Conservation (phyloP, 2,113 vertebrate genomes). For the Carettochelys insculpta region DNA sequence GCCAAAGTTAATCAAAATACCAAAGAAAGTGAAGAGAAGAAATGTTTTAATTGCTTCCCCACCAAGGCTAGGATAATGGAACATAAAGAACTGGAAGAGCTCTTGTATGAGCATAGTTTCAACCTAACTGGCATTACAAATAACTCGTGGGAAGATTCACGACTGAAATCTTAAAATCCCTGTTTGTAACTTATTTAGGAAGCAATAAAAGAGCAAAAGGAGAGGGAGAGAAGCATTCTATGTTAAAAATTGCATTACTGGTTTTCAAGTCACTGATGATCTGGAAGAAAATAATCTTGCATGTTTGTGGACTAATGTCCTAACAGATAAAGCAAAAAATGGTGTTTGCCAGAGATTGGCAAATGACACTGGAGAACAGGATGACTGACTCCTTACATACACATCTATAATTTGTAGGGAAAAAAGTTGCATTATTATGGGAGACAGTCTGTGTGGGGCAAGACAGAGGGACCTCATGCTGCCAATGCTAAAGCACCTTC, state of each 20-base stretch:
- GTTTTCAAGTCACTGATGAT: no score
- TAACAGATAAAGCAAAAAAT: no score
- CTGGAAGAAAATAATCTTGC: no score
- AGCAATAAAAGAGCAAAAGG: background rate
- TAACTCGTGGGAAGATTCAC: background rate
- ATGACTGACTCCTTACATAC: no score
- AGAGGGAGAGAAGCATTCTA: no score
- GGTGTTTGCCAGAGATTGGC: no score
- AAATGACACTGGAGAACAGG: no score
- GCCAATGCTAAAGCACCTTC: background rate
- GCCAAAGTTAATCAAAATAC: background rate
- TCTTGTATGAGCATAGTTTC: background rate
- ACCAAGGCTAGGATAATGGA: background rate
- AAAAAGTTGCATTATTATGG: background rate
- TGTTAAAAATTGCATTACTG: no score
- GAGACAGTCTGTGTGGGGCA: background rate
- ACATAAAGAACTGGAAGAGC: background rate
- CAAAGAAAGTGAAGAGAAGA: background rate
- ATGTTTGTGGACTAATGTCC: no score
- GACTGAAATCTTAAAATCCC: background rate
- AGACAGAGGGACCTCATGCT: background rate
- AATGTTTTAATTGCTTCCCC: background rate
- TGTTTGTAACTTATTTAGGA: background rate
- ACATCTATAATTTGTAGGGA: background rate
- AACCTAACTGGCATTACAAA: background rate